Percentiles rank a stretch among this genome's conserved stretches.
Evolutionary conservation across 2,113 vertebrate species (phyloP).

Genomic region (Rattus rattus): DNA sequence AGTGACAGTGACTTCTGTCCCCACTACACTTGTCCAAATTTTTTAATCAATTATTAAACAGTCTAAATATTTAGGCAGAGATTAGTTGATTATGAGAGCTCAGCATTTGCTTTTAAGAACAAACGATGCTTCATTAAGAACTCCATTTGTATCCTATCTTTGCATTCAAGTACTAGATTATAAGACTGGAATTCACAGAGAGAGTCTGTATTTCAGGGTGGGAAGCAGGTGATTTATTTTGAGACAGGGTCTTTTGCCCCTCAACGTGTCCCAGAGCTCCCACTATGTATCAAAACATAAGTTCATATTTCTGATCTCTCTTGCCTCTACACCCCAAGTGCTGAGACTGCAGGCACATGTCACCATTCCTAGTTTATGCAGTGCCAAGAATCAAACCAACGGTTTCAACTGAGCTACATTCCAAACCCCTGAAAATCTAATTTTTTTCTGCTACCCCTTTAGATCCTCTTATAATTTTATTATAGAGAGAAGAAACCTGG

Average conservation of each 20-base stretch:
- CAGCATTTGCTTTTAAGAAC: not conserved
- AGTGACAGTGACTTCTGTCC: not conserved
- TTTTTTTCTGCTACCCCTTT: not conserved
- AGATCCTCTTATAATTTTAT: constrained; percentile 16
- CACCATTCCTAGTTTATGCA: not conserved
- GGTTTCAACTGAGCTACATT: not conserved
- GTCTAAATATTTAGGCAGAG: not conserved
- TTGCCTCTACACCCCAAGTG: not conserved
- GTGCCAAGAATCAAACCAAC: not conserved
- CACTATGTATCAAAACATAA: not conserved
- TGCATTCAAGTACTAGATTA: not conserved
- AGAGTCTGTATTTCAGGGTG: not conserved
- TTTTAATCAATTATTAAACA: not conserved
- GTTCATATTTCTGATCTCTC: not conserved
- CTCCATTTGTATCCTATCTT: constrained; percentile 7
- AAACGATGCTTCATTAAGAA: constrained; percentile 4
- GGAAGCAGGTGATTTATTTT: not conserved
- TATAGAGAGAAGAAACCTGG: not conserved
- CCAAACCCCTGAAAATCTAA: not conserved
- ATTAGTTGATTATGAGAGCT: not conserved
- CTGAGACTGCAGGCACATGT: not conserved
- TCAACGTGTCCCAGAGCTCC: not conserved
- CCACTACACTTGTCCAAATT: not conserved
- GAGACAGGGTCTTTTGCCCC: not conserved
- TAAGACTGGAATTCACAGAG: not conserved